A percentile compares a stretch with the other conserved stretches of the same genome.
Conservation (phyloP, 2,888 invertebrate species). For the Melanophora roralis region DNA sequence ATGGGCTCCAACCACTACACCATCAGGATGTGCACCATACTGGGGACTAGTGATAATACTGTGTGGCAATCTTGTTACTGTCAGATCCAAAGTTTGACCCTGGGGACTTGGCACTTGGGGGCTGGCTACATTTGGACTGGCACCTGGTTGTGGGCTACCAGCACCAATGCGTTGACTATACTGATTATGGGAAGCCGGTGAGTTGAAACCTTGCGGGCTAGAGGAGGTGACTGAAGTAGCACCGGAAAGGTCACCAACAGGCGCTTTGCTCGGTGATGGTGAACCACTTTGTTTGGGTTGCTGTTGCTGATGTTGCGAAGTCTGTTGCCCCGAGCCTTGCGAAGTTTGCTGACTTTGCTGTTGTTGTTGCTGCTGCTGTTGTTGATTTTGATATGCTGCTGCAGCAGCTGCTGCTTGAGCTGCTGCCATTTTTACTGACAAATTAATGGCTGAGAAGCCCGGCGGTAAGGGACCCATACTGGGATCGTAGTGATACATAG, state of each 20-base stretch:
- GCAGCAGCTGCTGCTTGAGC: constrained; percentile 76
- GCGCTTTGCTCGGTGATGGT: constrained; percentile 80
- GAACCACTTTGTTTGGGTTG: constrained; percentile 79
- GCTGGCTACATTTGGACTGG: constrained; percentile 90
- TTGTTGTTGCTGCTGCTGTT: constrained; percentile 70
- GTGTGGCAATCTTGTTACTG: constrained; percentile 90
- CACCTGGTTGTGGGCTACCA: constrained; percentile 88
- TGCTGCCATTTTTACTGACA: constrained; percentile 86
- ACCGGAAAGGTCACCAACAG: constrained; percentile 91
- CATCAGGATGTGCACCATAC: constrained; percentile 78
- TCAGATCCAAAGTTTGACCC: constrained; percentile 92
- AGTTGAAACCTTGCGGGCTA: constrained; percentile 85
- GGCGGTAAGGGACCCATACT: constrained; percentile 84
- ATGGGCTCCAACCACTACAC: constrained; percentile 76
- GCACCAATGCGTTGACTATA: constrained; percentile 79
- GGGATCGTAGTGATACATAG: constrained; percentile 90
- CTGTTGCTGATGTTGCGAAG: constrained; percentile 72
- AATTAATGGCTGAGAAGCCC: constrained; percentile 88
- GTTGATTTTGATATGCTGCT: constrained; percentile 74
- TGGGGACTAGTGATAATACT: constrained; percentile 81
- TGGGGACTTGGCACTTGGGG: constrained; percentile 94
- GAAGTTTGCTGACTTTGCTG: constrained; percentile 70
- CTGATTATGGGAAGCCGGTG: constrained; percentile 74
- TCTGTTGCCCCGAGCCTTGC: constrained; percentile 63
- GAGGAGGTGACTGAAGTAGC: constrained; percentile 87